phyloP scores from a whole-genome alignment of 37 sponge, comb jelly and placozoan species.

The Hormiphora californensis region DNA sequence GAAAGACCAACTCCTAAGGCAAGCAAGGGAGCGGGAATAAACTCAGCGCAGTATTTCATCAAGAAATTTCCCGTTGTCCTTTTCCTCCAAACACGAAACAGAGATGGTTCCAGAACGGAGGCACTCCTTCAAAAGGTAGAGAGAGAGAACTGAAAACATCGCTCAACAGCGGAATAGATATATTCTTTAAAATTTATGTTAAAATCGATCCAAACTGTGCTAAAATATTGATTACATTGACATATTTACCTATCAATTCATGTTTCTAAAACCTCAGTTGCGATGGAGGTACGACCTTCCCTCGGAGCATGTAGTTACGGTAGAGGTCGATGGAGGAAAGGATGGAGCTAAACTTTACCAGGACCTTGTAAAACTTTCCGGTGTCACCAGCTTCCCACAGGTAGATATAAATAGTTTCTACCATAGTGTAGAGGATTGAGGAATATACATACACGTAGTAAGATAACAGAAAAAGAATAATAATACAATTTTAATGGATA shows the following conservation, averaged over 20 bases:
- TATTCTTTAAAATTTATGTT: too few species aligned
- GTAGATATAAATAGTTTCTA: too few species aligned
- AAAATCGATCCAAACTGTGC: too few species aligned
- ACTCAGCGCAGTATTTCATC: not conserved
- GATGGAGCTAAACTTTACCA: not conserved
- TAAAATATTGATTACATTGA: not conserved
- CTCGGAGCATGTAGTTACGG: not conserved
- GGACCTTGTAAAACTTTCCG: not conserved
- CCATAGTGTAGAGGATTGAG: too few species aligned
- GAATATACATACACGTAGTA: too few species aligned
- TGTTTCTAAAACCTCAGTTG: not conserved
- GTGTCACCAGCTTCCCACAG: not conserved
- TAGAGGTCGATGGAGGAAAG: constrained; percentile 1
- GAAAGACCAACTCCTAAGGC: not conserved
- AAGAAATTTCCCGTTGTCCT: not conserved
- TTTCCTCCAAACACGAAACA: not conserved
- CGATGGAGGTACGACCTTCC: constrained; percentile 36
- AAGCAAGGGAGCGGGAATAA: not conserved
- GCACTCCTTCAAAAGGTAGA: not conserved
- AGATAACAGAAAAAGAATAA: too few species aligned
- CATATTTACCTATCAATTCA: not conserved
- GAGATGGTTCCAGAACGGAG: not conserved
- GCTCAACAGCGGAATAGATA: too few species aligned
- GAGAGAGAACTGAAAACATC: too few species aligned
- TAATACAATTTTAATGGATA: too few species aligned